Evolutionary conservation across 2,797 vertebrate genomes (phyloP).

Genomic region (Thamnophis elegans): DNA sequence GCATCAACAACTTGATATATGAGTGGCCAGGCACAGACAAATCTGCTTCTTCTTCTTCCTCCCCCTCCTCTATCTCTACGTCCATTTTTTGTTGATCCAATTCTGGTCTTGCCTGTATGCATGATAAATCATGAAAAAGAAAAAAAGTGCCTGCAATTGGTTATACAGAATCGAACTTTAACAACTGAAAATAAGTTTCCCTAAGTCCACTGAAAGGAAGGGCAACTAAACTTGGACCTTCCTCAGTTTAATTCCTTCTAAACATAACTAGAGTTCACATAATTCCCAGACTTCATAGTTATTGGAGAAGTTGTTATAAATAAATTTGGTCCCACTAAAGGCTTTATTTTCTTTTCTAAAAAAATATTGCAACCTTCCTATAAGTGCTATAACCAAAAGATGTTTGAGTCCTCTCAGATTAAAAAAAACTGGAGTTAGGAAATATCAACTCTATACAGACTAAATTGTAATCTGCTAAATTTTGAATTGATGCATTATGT

Average conservation of each 20-base stretch:
- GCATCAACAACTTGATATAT: slow-evolving; percentile 83
- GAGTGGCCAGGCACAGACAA: slow-evolving; percentile 83
- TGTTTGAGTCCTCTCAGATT: not conserved
- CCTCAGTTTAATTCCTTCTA: not conserved
- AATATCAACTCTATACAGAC: not conserved
- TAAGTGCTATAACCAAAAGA: not conserved
- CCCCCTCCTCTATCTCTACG: slow-evolving; percentile 52
- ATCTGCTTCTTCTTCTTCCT: slow-evolving; percentile 76
- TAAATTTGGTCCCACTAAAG: not conserved
- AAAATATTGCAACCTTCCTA: not conserved
- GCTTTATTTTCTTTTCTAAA: not conserved
- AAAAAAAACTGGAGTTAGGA: not conserved
- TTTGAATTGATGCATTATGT: not conserved
- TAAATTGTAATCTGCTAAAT: not conserved
- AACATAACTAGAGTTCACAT: not conserved
- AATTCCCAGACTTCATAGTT: not conserved
- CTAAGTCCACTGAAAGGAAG: not conserved
- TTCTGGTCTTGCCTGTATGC: slow-evolving; percentile 78
- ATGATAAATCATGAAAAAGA: not conserved
- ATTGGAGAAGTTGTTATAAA: not conserved
- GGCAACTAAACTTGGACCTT: not conserved
- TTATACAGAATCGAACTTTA: not conserved
- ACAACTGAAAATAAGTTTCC: not conserved
- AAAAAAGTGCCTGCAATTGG: not conserved
- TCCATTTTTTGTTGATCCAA: slow-evolving; percentile 56